A percentile compares a stretch with the other conserved stretches of the same genome.
Conservation (phyloP, 2,797 vertebrate species). For the Emydoidea blandingii region DNA sequence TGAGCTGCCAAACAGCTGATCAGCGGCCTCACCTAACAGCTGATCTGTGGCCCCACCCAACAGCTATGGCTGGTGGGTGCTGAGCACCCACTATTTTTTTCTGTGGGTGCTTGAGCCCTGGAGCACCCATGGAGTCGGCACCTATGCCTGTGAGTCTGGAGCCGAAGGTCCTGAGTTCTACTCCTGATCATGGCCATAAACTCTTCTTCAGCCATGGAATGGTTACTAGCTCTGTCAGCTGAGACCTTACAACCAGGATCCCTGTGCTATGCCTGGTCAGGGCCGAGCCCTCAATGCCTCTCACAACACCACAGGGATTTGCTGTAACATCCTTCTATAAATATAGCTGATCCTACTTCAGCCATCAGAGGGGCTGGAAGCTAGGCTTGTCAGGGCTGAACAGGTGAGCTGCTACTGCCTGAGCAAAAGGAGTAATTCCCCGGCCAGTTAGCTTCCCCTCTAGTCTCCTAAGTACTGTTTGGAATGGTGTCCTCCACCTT, state of each 20-base stretch:
- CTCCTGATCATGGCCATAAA: neutral
- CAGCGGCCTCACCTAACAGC: too few species aligned
- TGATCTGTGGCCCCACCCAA: too few species aligned
- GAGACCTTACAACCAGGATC: neutral
- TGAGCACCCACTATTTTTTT: too few species aligned
- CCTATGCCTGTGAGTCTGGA: neutral
- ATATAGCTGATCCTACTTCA: neutral
- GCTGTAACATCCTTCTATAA: neutral
- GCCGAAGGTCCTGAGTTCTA: neutral
- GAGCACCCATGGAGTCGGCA: too few species aligned
- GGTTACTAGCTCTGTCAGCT: neutral
- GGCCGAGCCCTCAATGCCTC: neutral
- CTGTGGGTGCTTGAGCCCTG: too few species aligned
- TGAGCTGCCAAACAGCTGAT: too few species aligned
- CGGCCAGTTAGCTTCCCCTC: fast-evolving
- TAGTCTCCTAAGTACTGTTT: neutral
- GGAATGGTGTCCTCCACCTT: neutral
- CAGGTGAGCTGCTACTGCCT: neutral
- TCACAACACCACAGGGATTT: neutral
- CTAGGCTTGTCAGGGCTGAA: neutral
- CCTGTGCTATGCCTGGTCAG: neutral
- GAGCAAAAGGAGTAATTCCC: neutral
- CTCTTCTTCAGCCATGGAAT: neutral
- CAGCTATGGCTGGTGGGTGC: too few species aligned
- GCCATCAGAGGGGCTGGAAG: neutral